Percentiles rank a stretch among this genome's conserved stretches.
These are phyloP conservation scores for Sinocyclocheilus anophthalmus DNA, from an alignment of 2,113 vertebrate genomes.

Conservation along the genomic window DNA sequence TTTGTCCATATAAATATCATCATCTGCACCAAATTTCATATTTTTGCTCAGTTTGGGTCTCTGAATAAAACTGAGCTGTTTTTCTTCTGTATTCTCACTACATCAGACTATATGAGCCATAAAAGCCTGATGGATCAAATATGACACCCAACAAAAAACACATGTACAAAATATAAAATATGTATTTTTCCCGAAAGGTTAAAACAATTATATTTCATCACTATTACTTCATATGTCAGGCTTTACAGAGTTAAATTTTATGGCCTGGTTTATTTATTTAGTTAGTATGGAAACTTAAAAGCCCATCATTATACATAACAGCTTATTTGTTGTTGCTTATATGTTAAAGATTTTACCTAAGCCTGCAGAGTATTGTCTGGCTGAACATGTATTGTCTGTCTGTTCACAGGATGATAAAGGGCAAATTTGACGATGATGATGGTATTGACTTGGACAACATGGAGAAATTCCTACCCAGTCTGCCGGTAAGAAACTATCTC, in stretches of 20 bases:
- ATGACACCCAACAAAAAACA: neutral
- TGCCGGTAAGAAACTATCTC: constrained; percentile 79
- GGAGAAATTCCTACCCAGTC: constrained; percentile 90
- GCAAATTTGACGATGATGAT: constrained; percentile 87
- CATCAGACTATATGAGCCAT: neutral
- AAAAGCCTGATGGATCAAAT: neutral
- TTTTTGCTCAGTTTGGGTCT: too few species aligned
- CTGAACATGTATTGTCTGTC: neutral
- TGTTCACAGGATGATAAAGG: constrained; percentile 85
- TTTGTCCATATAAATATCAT: too few species aligned
- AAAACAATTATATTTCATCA: too few species aligned
- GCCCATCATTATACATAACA: neutral
- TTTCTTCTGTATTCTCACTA: neutral
- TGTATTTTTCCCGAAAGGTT: neutral
- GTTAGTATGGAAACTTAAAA: neutral
- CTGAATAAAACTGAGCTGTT: neutral
- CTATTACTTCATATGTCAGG: neutral
- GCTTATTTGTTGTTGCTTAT: neutral
- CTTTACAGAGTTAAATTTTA: neutral
- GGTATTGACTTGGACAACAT: constrained; percentile 93
- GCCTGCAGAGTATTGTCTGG: neutral
- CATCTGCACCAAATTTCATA: too few species aligned
- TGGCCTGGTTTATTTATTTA: neutral
- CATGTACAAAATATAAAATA: neutral
- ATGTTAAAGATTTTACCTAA: neutral